Evolutionary conservation across 2,888 invertebrate species (phyloP), one percentile per base, ranked within the genome.

Genomic region (Yponomeuta malinellus): DNA sequence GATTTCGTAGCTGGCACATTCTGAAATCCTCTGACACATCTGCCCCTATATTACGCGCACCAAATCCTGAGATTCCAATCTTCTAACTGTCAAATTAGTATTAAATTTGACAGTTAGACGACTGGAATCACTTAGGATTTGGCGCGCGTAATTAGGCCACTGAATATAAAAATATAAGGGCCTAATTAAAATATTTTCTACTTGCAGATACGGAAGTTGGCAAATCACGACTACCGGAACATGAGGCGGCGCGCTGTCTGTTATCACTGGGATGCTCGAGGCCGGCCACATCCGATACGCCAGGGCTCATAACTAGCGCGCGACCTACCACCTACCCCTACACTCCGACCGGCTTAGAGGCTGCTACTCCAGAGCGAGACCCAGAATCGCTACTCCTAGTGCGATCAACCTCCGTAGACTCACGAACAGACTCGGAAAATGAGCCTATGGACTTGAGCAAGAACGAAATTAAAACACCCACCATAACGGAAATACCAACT

Each of bases 171-270:
- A 33, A 4, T 3, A 63, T 15, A 63, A 63, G 63, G 63, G 23
- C n/a, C 23, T n/a, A 43, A 43, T 43, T 64, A 23, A 31, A 10
- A 31, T 64, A 23, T 64, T n/a, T 23, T 10, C 71, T 71, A 66
- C 59, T 59, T 85, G 85, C 86, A 94, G 93, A 94, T 86, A 92
- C 93, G 75, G 95, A 95, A 83, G 94, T 94, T 76, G 94, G 94
- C 73, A 95, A 94, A 79, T 94, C 95, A 10, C 90, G 95, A n/a
- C 87, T 95, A 74, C 95, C 95, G 77, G 97, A 97, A 83, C 96
- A 97, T 77, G 97, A 97, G 88, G 97, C 97, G 9, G 97, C 97
- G 0, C 95, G 96, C 77, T 96, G 97, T 80, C 88, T 97, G 72
- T 85, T 97, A 64, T 96, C 96, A 59, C 88, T 97, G 67, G 95